phyloP scores from a whole-genome alignment of 2,888 invertebrate genomes.

The Hydraecia micacea region DNA sequence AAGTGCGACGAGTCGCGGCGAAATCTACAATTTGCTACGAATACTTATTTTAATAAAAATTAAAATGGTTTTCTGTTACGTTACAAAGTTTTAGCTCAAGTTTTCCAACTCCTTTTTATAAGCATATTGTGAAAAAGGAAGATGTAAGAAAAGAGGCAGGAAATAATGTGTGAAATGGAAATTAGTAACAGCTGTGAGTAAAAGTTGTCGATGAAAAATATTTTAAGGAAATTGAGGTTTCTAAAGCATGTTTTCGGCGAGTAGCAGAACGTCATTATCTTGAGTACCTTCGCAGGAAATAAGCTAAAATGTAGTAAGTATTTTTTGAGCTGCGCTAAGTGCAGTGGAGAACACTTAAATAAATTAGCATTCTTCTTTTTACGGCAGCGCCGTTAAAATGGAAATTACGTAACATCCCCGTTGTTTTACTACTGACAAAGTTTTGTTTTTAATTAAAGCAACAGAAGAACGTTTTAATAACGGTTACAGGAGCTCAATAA shows the following conservation, averaged over 20 bases:
- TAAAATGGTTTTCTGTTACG: constrained; percentile 36
- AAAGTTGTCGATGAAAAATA: not conserved
- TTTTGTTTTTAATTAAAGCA: constrained; percentile 57
- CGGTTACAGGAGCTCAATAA: constrained; percentile 21
- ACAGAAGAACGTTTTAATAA: constrained; percentile 42
- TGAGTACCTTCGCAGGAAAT: constrained; percentile 37
- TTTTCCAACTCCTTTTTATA: constrained; percentile 25
- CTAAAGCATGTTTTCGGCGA: not conserved
- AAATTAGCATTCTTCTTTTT: constrained; percentile 63
- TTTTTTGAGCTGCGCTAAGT: constrained; percentile 51
- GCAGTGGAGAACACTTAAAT: constrained; percentile 54
- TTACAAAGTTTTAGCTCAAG: constrained; percentile 18
- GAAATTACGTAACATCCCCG: constrained; percentile 51
- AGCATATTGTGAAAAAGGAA: not conserved
- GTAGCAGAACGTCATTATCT: constrained; percentile 34
- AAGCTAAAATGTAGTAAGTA: constrained; percentile 35
- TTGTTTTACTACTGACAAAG: constrained; percentile 51
- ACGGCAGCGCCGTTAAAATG: constrained; percentile 50
- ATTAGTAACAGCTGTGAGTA: not conserved
- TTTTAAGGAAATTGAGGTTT: constrained; percentile 14
- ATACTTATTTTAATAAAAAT: constrained; percentile 44
- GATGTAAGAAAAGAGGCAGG: not conserved
- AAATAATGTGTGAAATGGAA: constrained; percentile 5
- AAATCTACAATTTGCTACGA: constrained; percentile 43
- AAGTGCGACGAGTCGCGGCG: constrained; percentile 10